A percentile compares a stretch with the other conserved stretches of the same genome.
Evolutionary conservation across 2,113 vertebrate species (phyloP).

Genomic region (Piprites chloris): DNA sequence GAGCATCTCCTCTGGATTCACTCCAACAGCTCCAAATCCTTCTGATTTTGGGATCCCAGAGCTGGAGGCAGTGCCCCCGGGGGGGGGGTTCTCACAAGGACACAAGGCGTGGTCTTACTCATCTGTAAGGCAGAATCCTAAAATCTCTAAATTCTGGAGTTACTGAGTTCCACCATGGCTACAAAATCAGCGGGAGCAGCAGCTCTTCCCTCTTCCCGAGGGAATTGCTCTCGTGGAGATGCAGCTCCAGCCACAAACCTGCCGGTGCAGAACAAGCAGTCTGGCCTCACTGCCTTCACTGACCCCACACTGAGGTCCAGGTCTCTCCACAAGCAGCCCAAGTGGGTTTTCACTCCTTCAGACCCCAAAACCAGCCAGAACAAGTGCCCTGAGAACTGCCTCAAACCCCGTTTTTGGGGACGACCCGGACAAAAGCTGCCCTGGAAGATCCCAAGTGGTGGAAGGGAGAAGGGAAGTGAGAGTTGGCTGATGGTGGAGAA

Average conservation of each 20-base stretch:
- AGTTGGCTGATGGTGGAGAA: background rate
- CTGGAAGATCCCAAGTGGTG: background rate
- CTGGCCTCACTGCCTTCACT: background rate
- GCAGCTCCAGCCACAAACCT: background rate
- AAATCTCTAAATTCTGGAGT: background rate
- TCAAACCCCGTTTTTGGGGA: background rate
- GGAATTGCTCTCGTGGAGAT: background rate
- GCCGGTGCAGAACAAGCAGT: background rate
- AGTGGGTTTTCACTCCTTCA: background rate
- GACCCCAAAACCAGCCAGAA: background rate
- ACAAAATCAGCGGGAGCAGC: background rate
- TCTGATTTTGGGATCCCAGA: too few species aligned
- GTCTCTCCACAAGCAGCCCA: background rate
- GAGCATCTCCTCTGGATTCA: too few species aligned
- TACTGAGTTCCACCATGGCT: background rate
- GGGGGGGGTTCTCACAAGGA: too few species aligned
- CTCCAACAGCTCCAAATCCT: too few species aligned
- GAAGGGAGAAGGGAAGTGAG: background rate
- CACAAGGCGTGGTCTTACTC: too few species aligned
- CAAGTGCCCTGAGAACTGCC: background rate
- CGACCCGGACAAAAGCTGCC: background rate
- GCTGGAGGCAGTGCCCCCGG: too few species aligned
- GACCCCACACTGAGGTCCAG: background rate
- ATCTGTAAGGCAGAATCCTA: background rate
- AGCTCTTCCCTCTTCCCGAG: background rate